phyloP scores from a whole-genome alignment of 2,113 vertebrate genomes.

The Theristicus caerulescens region DNA sequence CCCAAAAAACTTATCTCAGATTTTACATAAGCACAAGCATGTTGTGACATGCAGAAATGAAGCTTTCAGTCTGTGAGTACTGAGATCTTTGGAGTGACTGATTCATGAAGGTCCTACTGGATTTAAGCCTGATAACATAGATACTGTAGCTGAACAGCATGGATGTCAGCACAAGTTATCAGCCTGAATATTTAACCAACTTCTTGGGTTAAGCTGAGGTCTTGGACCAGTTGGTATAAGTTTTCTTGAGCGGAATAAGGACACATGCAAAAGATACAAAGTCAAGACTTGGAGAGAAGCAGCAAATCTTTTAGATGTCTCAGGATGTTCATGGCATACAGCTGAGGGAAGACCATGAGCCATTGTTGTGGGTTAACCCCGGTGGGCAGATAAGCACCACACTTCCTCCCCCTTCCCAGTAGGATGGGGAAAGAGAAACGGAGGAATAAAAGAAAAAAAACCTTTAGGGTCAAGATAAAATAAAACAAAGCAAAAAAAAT shows the following conservation, averaged over 20 bases:
- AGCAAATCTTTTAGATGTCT: background rate
- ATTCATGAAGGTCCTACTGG: background rate
- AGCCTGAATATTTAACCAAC: background rate
- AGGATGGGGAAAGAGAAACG: background rate
- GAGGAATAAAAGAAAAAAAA: background rate
- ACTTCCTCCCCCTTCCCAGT: background rate
- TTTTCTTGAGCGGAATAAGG: background rate
- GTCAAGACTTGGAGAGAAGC: background rate
- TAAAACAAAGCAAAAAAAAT: background rate
- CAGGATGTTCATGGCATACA: background rate
- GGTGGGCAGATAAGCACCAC: background rate
- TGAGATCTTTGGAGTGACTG: background rate
- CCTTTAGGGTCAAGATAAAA: background rate
- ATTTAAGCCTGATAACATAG: background rate
- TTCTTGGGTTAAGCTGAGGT: background rate
- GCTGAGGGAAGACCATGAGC: background rate
- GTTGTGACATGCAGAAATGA: background rate
- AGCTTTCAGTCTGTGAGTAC: background rate
- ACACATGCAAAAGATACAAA: background rate
- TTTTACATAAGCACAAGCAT: background rate
- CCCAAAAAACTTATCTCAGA: background rate
- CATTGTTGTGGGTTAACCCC: background rate
- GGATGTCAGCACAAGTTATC: background rate
- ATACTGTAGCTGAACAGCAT: background rate
- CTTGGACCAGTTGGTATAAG: background rate